These are phyloP conservation scores for Odontamblyopus lacepedii DNA, from an alignment of 2,797 vertebrate genomes.

Conservation along the genomic window DNA sequence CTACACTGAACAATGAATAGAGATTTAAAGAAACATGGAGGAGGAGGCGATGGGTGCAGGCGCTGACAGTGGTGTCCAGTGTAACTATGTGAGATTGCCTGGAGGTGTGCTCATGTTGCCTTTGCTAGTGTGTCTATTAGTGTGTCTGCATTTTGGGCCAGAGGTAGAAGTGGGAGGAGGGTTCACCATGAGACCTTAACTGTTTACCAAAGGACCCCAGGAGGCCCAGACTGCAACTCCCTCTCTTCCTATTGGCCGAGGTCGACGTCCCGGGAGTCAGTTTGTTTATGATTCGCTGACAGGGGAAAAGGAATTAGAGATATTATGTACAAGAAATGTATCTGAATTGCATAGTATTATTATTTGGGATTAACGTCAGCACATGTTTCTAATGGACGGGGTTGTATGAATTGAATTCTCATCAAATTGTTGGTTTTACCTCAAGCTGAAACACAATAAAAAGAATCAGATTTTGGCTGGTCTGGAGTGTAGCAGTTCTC, in stretches of 20 bases:
- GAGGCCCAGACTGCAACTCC: slow-evolving; percentile 61
- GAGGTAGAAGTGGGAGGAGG: slow-evolving; percentile 54
- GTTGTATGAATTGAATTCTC: slow-evolving; percentile 14
- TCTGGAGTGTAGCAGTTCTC: slow-evolving; percentile 37
- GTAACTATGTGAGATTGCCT: slow-evolving; percentile 19
- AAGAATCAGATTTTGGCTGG: slow-evolving; percentile 19
- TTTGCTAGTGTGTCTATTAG: slow-evolving; percentile 13
- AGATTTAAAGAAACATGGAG: slow-evolving; percentile 22
- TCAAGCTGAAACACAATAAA: background rate
- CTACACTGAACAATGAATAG: no score
- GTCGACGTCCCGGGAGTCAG: slow-evolving; percentile 39
- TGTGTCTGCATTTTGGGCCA: slow-evolving; percentile 36
- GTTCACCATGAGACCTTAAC: slow-evolving; percentile 56
- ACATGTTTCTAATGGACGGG: slow-evolving; percentile 24
- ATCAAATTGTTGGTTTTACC: background rate
- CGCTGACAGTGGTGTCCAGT: slow-evolving; percentile 37
- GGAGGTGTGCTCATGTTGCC: slow-evolving; percentile 14
- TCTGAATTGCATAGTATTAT: background rate
- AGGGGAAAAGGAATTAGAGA: slow-evolving; percentile 33
- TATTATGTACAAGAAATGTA: slow-evolving; percentile 42
- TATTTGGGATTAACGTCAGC: slow-evolving; percentile 47
- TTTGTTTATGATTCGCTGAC: slow-evolving; percentile 44
- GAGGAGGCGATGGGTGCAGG: slow-evolving; percentile 28
- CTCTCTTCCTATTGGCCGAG: slow-evolving; percentile 65
- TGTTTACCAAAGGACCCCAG: slow-evolving; percentile 67